phyloP scores from a whole-genome alignment of 2,888 invertebrate species.

The Pristionchus mayeri region DNA sequence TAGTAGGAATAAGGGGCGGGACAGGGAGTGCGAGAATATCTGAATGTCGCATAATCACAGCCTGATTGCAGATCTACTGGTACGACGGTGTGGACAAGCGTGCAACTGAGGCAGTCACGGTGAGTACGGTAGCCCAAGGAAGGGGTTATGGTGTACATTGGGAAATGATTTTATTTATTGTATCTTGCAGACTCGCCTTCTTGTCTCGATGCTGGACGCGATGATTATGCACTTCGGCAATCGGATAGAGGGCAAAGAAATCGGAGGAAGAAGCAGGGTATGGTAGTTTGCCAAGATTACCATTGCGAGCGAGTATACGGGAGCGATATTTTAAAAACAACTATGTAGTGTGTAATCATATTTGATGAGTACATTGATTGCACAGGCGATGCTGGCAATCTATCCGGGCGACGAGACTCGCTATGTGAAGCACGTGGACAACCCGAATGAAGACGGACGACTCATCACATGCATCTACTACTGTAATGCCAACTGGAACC shows the following conservation, averaged over 20 bases:
- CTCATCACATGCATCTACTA: constrained; percentile 98
- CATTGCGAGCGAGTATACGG: no score
- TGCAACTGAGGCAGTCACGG: constrained; percentile 63
- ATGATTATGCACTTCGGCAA: constrained; percentile 68
- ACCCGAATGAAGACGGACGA: constrained; percentile 95
- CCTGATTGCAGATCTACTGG: constrained; percentile 71
- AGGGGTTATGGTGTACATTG: not conserved
- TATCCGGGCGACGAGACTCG: constrained; percentile 94
- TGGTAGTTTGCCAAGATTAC: constrained; percentile 1
- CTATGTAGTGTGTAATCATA: no score
- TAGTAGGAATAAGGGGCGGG: no score
- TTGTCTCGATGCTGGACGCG: constrained; percentile 74
- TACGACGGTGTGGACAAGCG: constrained; percentile 69
- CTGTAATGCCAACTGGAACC: constrained; percentile 90
- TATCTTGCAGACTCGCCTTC: constrained; percentile 59
- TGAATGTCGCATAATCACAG: not conserved
- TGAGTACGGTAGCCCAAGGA: constrained; percentile 1
- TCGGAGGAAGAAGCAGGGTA: constrained; percentile 69
- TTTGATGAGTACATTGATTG: no score
- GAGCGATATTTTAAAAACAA: no score
- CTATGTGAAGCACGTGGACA: constrained; percentile 97
- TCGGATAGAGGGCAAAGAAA: constrained; percentile 66
- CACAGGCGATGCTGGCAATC: constrained; percentile 96
- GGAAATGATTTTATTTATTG: not conserved
- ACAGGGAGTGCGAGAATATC: no score